Evolutionary conservation across 2,113 vertebrate genomes (phyloP), one percentile per base, ranked within the genome.

Genomic region (Amphiprion ocellaris): DNA sequence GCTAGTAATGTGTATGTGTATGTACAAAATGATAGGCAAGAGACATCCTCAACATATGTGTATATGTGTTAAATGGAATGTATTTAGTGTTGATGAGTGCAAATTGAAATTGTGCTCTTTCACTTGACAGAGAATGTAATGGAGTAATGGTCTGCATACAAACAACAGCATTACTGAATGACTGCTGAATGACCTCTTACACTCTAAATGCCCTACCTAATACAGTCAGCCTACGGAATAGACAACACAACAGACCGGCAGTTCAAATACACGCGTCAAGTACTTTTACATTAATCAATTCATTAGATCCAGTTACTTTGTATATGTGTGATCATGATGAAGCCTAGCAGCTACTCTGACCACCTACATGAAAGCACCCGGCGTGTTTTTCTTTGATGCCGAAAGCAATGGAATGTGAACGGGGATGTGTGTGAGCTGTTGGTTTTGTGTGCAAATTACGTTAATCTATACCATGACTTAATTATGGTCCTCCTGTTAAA

Each of bases 401-500:
- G 56, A 67, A 56, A 76, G 15, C 53, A 72, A 44, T 47, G 56
- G 73, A 50, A 69, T 21, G 28, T 54, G 46, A 76, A 73, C 2
- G 15, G 23, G 37, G 37, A 10, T 15, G 60, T 28, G 62, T 47
- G 54, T 1, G 5, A 41, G 72, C 69, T 67, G 33, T 47, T 80
- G 41, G 11, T 69, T 84, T 71, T 65, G 62, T 69, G 46, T 56
- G 74, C 28, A 78, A 86, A 86, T 79, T 78, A 67, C 61, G 23
- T 82, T 80, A 82, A 78, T 79, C 71, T 66, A 72, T 63, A 69
- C 66, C 66, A 61, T 67, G 69, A 83, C 87, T 86, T 86, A 77
- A 89, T 91, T 71, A 88, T 21, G 10, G 26, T 37, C 62, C 23
- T 60, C 49, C 46, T 41, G 28, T 73, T 84, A 86, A 89, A 90